Percentiles rank a stretch among this genome's conserved stretches.
phyloP scores from a whole-genome alignment of 2,797 vertebrate species.

The Synaphobranchus kaupii region DNA sequence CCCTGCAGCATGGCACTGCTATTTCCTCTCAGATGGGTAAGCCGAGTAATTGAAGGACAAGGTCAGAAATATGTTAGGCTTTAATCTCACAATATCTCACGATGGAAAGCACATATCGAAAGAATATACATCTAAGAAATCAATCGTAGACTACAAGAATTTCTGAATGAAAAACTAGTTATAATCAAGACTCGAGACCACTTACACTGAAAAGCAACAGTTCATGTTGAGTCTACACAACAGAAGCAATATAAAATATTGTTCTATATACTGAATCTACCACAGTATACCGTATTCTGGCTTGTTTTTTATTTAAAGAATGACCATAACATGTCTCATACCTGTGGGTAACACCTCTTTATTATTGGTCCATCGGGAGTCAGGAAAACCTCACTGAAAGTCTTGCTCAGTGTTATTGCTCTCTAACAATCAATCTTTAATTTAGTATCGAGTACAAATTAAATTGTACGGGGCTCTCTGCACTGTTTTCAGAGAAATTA shows the following conservation, averaged over 20 bases:
- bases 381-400: background rate
- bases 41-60: slow-evolving; percentile 4
- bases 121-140: background rate
- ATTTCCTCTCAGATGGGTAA: slow-evolving; percentile 85
- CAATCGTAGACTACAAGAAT: background rate
- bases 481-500: no score
- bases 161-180: background rate
- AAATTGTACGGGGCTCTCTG: background rate
- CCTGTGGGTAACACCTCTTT: background rate
- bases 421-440: background rate
- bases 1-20: slow-evolving; percentile 77
- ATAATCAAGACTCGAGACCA: background rate
- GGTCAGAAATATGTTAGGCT: background rate
- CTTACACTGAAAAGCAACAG: background rate
- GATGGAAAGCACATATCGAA: background rate
- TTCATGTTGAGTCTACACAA: background rate
- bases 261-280: background rate
- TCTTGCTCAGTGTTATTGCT: background rate
- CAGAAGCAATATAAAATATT: background rate
- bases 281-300: background rate
- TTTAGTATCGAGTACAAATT: background rate
- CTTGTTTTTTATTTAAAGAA: background rate
- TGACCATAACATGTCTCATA: background rate
- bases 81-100: background rate
- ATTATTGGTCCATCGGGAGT: background rate